phyloP scores from a whole-genome alignment of 2,113 vertebrate species.

The Xiphias gladius region DNA sequence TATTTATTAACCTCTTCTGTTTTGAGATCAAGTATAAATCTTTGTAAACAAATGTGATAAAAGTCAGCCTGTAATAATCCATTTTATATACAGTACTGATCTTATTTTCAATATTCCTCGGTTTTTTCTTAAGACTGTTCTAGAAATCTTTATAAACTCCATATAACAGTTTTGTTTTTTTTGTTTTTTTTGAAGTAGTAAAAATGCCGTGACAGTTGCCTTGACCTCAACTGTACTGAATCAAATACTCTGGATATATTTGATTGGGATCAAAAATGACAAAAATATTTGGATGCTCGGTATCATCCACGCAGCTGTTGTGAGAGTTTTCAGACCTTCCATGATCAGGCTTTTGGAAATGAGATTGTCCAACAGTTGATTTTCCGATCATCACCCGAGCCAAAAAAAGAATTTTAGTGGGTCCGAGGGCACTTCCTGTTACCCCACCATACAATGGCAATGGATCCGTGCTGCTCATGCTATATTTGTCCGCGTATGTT shows the following conservation, averaged over 20 bases:
- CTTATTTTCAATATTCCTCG: too few species aligned
- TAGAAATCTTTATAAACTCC: background rate
- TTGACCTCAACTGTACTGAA: conserved; percentile 84
- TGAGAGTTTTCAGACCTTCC: conserved; percentile 83
- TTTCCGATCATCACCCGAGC: conserved; percentile 89
- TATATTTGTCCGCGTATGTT: conserved; percentile 84
- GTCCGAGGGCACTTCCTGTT: accelerated
- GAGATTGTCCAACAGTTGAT: conserved; percentile 75
- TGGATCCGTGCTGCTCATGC: conserved; percentile 57
- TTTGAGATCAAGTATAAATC: background rate
- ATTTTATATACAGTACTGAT: too few species aligned
- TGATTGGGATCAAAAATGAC: conserved; percentile 92
- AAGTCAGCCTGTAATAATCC: background rate
- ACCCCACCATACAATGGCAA: conserved; percentile 61
- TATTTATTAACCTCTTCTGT: background rate
- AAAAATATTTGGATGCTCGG: conserved; percentile 85
- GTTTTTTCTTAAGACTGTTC: too few species aligned
- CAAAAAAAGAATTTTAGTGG: conserved; percentile 87
- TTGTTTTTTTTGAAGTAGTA: too few species aligned
- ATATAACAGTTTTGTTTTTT: too few species aligned
- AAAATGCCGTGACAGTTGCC: too few species aligned
- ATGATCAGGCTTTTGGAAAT: conserved; percentile 86
- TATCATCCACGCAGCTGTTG: conserved; percentile 89
- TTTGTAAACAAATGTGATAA: too few species aligned
- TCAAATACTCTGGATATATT: conserved; percentile 93